Conservation (phyloP, 2,797 vertebrate species). For the Tapirus indicus region DNA sequence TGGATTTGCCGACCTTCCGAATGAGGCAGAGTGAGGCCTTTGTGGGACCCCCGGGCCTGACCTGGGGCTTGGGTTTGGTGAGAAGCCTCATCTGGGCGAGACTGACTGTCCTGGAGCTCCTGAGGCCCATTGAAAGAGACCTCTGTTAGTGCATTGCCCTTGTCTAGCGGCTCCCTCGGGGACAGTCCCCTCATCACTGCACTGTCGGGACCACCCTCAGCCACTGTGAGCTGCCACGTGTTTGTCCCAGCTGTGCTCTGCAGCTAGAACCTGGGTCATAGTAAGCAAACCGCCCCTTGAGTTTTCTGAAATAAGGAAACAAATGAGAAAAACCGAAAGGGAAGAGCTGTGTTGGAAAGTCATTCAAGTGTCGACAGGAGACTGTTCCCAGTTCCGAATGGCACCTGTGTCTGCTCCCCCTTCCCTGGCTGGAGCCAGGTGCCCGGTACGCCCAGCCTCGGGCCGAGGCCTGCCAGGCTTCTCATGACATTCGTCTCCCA, state of each 20-base stretch:
- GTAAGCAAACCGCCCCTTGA: neutral
- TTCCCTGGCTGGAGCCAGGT: neutral
- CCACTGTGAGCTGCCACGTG: neutral
- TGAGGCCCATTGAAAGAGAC: no score
- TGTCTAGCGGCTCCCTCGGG: accelerated
- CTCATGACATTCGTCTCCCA: accelerated
- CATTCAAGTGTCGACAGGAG: no score
- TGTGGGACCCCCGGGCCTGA: accelerated
- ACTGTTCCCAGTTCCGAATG: accelerated
- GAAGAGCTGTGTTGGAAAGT: neutral
- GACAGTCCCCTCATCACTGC: accelerated
- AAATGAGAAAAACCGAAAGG: neutral
- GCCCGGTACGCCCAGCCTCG: neutral
- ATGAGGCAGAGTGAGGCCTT: neutral
- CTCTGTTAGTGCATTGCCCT: neutral
- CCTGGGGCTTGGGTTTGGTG: neutral
- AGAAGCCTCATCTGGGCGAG: neutral
- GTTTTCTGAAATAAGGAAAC: neutral
- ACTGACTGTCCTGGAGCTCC: accelerated
- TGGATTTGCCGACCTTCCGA: accelerated
- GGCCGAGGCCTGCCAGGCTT: neutral
- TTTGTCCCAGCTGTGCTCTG: neutral
- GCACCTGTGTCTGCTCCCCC: neutral
- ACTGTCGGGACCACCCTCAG: accelerated
- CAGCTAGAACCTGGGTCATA: neutral